Evolutionary conservation across 2,113 vertebrate genomes (phyloP).

Genomic region (Coregonus clupeaformis): DNA sequence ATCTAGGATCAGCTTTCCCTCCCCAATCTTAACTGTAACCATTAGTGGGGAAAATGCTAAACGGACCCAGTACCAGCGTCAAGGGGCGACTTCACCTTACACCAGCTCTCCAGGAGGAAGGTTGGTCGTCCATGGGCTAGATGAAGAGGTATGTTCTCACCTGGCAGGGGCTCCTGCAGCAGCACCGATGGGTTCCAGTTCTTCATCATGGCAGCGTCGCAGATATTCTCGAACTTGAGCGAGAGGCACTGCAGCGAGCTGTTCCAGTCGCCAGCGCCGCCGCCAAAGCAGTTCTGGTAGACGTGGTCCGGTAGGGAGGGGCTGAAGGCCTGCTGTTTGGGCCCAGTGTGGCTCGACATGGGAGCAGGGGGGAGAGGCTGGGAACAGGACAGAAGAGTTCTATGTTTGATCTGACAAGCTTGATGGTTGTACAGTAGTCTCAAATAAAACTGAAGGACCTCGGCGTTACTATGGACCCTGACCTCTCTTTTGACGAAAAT

Average conservation of each 20-base stretch:
- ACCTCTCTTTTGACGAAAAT: too few relatives aligned
- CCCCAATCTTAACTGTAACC: too few relatives aligned
- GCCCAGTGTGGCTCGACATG: conserved; percentile 84
- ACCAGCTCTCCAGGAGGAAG: too few relatives aligned
- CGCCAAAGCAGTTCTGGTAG: conserved; percentile 92
- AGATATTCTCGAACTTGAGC: conserved; percentile 95
- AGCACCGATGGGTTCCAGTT: conserved; percentile 92
- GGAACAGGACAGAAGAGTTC: background rate
- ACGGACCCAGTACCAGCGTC: background rate
- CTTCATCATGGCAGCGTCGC: conserved; percentile 96
- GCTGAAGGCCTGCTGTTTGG: conserved; percentile 91
- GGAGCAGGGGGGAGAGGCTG: conserved; percentile 60
- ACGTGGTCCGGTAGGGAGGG: conserved; percentile 93
- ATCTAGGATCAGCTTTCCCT: too few relatives aligned
- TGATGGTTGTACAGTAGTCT: too few relatives aligned
- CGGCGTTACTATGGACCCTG: too few relatives aligned
- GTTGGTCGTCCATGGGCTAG: too few relatives aligned
- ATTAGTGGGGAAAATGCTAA: background rate
- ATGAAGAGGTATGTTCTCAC: conserved; percentile 69
- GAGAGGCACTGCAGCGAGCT: conserved; percentile 82
- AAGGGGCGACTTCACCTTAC: background rate
- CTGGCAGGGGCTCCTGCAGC: too few relatives aligned
- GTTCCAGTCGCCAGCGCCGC: conserved; percentile 87
- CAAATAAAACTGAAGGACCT: too few relatives aligned
- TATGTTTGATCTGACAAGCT: too few relatives aligned